Evolutionary conservation across 2,888 invertebrate genomes (phyloP).

Genomic region (Pseudeuparius sepicola): DNA sequence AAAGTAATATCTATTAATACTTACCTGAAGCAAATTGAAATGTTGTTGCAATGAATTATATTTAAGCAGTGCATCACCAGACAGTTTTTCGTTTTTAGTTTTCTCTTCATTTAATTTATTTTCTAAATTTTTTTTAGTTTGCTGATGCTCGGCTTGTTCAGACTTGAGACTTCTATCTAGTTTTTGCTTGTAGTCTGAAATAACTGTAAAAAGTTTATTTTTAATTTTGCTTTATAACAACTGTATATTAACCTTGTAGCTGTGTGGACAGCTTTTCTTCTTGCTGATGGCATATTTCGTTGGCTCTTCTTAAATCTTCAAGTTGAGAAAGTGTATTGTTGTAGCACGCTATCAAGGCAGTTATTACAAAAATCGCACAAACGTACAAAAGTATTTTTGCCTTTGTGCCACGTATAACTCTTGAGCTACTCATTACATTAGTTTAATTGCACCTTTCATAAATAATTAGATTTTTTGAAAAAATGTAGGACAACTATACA

Average conservation of each 20-base stretch:
- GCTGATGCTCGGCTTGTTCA: conserved; percentile 46
- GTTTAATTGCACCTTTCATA: no score
- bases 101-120: conserved; percentile 41
- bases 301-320: conserved; percentile 44
- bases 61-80: conserved; percentile 42
- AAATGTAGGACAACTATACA: no score
- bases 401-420: conserved; percentile 45
- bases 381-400: conserved; percentile 47
- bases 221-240: conserved; percentile 1
- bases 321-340: conserved; percentile 49
- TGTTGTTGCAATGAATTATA: conserved; percentile 47
- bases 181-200: conserved; percentile 47
- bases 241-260: conserved; percentile 40
- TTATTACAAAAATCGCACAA: conserved; percentile 42
- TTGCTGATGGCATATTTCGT: conserved; percentile 46
- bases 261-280: conserved; percentile 49
- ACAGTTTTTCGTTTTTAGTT: conserved; percentile 41
- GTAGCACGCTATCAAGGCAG: conserved; percentile 47
- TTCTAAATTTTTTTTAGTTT: conserved; percentile 42
- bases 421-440: conserved; percentile 43
- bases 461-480: no score
- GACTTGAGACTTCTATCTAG: conserved; percentile 47
- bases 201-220: conserved; percentile 36
- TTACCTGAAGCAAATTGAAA: conserved; percentile 42
- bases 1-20: conserved; percentile 4